These are phyloP conservation scores for Eucidaris tribuloides DNA, from an alignment of 35 echinoderm and acorn worm genomes.

Conservation along the genomic window DNA sequence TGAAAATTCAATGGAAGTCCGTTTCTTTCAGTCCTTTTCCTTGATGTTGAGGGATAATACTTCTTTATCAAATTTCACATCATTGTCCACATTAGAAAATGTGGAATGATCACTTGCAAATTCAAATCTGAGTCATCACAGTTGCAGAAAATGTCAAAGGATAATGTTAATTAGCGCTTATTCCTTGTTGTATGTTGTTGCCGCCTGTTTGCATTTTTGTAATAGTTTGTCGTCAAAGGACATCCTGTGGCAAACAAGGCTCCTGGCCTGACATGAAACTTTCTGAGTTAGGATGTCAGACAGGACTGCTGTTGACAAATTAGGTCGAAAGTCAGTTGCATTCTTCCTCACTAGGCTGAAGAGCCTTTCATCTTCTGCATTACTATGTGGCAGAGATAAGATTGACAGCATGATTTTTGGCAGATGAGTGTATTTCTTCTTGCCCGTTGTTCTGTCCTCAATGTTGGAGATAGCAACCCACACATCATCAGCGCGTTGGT, in stretches of 20 bases:
- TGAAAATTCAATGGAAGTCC: background rate
- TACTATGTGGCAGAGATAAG: conserved; percentile 50
- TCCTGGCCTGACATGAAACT: conserved; percentile 16
- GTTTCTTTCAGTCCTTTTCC: background rate
- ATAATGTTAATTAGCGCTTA: too few species aligned
- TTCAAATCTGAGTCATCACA: background rate
- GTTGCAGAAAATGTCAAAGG: background rate
- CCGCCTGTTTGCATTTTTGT: conserved; percentile 38
- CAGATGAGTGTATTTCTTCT: conserved; percentile 37
- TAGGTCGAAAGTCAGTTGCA: conserved; percentile 60
- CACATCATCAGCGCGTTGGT: conserved; percentile 34
- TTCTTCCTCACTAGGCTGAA: conserved; percentile 65
- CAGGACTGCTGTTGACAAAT: conserved; percentile 29
- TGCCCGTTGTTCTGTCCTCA: conserved; percentile 43
- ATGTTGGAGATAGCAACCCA: conserved; percentile 58
- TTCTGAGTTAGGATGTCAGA: conserved; percentile 43
- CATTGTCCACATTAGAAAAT: background rate
- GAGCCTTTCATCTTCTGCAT: conserved; percentile 63
- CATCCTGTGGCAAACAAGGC: background rate
- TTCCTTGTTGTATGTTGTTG: background rate
- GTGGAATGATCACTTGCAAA: background rate
- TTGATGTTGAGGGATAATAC: background rate
- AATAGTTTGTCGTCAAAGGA: conserved; percentile 31
- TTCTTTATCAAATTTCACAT: conserved; percentile 1
- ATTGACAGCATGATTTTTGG: conserved; percentile 58